Evolutionary conservation across 2,888 invertebrate species (phyloP), one percentile per base, ranked within the genome.

Genomic region (Steinernema hermaphroditum): DNA sequence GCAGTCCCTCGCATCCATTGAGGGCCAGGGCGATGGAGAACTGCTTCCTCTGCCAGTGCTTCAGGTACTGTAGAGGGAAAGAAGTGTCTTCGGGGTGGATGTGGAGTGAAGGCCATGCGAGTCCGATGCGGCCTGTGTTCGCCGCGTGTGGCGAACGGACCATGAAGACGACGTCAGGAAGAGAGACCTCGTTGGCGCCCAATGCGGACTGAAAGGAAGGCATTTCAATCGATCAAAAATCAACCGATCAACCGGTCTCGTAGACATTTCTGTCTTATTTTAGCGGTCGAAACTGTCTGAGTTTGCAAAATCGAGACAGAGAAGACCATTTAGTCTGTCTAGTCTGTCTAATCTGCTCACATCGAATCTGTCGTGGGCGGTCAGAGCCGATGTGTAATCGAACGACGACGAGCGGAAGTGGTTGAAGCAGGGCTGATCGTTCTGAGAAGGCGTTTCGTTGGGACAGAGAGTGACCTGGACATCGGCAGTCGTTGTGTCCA

Each of bases 1-100:
- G 27, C 1, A 8, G 62, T 1, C 62, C 62, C 16, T 62, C 62
- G 62, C 62, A 62, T 9, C 62, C 62, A 19, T 62, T 62, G 62
- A 62, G 62, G 12, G 62, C 62, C 62, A 62, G 29, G 1, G 62
- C 62, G 34, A 62, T 62, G 62, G 62, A 24, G 32, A 62, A 62
- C 62, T 62, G 62, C 29, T 16, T 27, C 29, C 62, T 12, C 29
- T 29, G 22, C 62, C 62, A 62, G 62, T 62, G 62, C 16, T 32
- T 4, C 32, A 62, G 62, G 19, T 62, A 62, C 14, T 29, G 16
- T 12, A 29, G 14, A 16, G 62, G 62, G 34, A 62, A 62, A 16
- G 32, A 62, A 1, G 62, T 62, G 29, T 62, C 62, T 14, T 32
- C 29, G 32, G 62, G 62, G 32, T 29, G 29, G 16, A 16, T 29